phyloP scores from a whole-genome alignment of 2,113 vertebrate species.

The Percina caprodes region DNA sequence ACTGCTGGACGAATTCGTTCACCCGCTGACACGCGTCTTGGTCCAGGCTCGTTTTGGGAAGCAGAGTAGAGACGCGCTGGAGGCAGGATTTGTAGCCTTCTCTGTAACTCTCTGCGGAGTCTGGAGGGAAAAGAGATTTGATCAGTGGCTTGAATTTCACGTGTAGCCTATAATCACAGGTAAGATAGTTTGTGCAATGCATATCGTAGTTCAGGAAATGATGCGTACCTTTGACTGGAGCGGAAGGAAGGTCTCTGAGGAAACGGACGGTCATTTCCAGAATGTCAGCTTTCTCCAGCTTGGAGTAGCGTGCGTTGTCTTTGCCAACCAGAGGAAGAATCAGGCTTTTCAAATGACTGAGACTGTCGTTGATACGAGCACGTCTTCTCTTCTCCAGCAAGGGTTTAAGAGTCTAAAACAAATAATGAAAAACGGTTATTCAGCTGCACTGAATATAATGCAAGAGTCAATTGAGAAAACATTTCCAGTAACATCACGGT shows the following conservation, averaged over 20 bases:
- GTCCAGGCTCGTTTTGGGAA: conserved; percentile 82
- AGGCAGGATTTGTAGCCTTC: conserved; percentile 90
- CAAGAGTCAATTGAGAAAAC: not conserved
- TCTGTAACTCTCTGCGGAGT: conserved; percentile 82
- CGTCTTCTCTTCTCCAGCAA: conserved; percentile 88
- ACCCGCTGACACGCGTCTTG: conserved; percentile 79
- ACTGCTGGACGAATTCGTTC: conserved; percentile 83
- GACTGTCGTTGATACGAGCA: conserved; percentile 91
- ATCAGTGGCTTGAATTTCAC: conserved; percentile 29
- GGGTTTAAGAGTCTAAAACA: conserved; percentile 87
- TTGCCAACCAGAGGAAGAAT: conserved; percentile 89
- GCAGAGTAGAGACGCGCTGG: conserved; percentile 83
- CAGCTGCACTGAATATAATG: not conserved
- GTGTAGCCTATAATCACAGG: not conserved
- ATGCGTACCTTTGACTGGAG: conserved; percentile 81
- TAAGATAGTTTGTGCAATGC: not conserved
- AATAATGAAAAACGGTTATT: conserved; percentile 29
- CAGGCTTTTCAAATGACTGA: conserved; percentile 87
- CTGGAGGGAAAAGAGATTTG: conserved; percentile 49
- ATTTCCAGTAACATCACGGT: not conserved
- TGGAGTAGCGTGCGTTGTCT: conserved; percentile 89
- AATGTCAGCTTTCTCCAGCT: conserved; percentile 93
- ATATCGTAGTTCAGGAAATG: not conserved
- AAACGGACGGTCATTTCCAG: conserved; percentile 94
- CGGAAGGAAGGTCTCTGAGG: conserved; percentile 84